Evolutionary conservation across 2,888 invertebrate genomes (phyloP).

Genomic region (Hypercompe scribonia): DNA sequence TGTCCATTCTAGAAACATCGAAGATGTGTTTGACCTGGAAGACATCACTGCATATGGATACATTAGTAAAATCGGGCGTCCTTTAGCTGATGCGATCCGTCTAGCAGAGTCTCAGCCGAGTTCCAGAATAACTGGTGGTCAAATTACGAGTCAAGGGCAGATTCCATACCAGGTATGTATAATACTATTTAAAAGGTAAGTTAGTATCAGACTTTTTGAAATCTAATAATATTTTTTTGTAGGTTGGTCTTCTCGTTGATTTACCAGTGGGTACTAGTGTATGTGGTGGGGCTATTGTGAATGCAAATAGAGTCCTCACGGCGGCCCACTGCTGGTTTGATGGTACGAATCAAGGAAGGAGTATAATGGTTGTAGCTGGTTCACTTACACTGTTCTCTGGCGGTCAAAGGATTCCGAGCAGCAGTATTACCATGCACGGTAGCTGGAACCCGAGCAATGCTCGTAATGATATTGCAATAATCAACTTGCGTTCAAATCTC

Average conservation of each 20-base stretch:
- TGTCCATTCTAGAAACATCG: slow-evolving; percentile 29
- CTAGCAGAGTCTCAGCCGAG: slow-evolving; percentile 26
- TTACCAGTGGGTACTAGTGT: neutral
- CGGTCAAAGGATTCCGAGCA: neutral
- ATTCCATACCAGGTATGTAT: slow-evolving; percentile 48
- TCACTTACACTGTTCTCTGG: slow-evolving; percentile 14
- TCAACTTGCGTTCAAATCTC: neutral
- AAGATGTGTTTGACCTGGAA: slow-evolving; percentile 31
- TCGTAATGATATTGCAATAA: slow-evolving; percentile 8
- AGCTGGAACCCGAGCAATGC: slow-evolving; percentile 7
- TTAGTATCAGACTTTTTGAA: neutral
- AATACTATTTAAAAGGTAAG: neutral
- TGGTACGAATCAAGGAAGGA: neutral
- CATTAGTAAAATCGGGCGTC: slow-evolving; percentile 42
- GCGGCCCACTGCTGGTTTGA: slow-evolving; percentile 24
- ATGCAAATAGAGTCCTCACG: neutral
- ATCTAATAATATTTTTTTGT: neutral
- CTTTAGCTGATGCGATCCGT: slow-evolving; percentile 45
- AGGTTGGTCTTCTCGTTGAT: neutral
- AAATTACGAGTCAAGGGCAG: slow-evolving; percentile 34
- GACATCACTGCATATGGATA: slow-evolving; percentile 49
- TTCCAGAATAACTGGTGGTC: slow-evolving; percentile 53
- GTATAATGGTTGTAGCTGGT: slow-evolving; percentile 7
- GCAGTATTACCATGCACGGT: neutral
- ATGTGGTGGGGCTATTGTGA: slow-evolving; percentile 13